phyloP scores from a whole-genome alignment of 2,888 invertebrate genomes.

The Epinotia brunnichana region DNA sequence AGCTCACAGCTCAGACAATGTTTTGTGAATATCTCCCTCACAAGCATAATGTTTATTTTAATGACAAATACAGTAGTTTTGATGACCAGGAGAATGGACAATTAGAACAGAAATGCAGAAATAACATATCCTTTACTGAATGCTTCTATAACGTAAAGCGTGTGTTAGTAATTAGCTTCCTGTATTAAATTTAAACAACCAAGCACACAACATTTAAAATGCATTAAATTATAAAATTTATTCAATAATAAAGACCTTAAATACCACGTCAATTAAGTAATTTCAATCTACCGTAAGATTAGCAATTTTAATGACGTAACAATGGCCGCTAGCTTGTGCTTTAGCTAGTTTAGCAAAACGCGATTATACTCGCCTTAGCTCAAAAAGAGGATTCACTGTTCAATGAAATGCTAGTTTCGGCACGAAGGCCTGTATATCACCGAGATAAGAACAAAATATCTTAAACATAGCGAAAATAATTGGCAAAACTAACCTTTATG shows the following conservation, averaged over 20 bases:
- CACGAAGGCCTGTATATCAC: slow-evolving; percentile 77
- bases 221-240: slow-evolving; percentile 29
- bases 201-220: slow-evolving; percentile 6
- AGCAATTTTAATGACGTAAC: slow-evolving; percentile 35
- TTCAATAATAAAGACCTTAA: slow-evolving; percentile 30
- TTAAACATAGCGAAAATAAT: slow-evolving; percentile 53
- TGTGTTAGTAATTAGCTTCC: not conserved
- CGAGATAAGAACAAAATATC: slow-evolving; percentile 65
- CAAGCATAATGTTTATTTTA: not conserved
- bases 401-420: slow-evolving; percentile 79
- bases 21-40: not conserved
- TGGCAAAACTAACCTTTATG: slow-evolving; percentile 55
- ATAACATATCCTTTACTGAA: not conserved
- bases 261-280: slow-evolving; percentile 41
- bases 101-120: no score
- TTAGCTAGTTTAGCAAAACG: slow-evolving; percentile 48
- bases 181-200: not conserved
- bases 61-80: not conserved
- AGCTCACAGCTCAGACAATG: not conserved
- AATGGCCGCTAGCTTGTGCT: slow-evolving; percentile 22
- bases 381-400: slow-evolving; percentile 77
- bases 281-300: slow-evolving; percentile 29
- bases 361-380: slow-evolving; percentile 68
- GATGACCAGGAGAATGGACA: not conserved
- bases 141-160: not conserved